Evolutionary conservation across 2,113 vertebrate genomes (phyloP).

Genomic region (Saguinus midas): DNA sequence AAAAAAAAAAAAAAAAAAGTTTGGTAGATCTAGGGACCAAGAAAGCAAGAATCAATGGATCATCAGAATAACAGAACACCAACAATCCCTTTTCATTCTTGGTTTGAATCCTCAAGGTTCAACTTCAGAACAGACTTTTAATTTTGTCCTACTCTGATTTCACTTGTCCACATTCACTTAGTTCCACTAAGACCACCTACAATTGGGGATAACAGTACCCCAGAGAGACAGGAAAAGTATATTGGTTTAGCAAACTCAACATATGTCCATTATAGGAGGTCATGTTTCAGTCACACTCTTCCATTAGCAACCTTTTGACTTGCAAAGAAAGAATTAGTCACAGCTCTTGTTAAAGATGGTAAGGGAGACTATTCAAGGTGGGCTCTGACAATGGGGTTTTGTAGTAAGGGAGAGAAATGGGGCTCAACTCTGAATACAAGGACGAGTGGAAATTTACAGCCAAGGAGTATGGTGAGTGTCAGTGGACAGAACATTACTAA

Average conservation of each 20-base stretch:
- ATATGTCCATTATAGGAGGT: not conserved
- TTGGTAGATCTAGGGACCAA: not conserved
- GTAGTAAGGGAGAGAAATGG: not conserved
- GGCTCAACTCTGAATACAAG: not conserved
- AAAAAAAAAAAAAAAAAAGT: not conserved
- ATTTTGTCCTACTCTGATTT: not conserved
- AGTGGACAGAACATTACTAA: not conserved
- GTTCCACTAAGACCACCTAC: not conserved
- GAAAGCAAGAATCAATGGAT: not conserved
- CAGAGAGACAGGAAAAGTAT: not conserved
- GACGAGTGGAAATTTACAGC: not conserved
- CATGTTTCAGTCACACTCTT: not conserved
- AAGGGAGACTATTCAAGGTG: not conserved
- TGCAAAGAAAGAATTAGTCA: not conserved
- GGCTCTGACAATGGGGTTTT: not conserved
- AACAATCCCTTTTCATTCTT: not conserved
- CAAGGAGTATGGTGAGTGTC: not conserved
- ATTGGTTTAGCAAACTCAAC: not conserved
- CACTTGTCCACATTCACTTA: not conserved
- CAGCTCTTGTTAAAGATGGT: not conserved
- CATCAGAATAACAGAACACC: not conserved
- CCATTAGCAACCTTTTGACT: not conserved
- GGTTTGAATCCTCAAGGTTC: not conserved
- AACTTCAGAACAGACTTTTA: not conserved
- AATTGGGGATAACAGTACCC: not conserved